Conservation (phyloP, 2,888 invertebrate species). For the Cheilosia pagana region DNA sequence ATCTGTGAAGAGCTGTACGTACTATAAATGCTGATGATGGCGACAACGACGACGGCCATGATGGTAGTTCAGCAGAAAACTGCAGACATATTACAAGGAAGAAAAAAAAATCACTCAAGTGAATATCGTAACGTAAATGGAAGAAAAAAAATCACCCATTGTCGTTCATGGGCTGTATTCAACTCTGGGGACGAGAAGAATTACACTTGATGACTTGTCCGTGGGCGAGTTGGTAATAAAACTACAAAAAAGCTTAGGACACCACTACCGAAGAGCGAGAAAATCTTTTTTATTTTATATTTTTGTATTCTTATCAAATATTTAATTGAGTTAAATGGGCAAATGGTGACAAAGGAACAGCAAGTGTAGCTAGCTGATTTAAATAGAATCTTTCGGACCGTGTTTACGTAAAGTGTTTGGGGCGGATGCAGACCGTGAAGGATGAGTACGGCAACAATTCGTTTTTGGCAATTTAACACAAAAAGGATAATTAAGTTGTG, state of each 20-base stretch:
- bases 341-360: not conserved
- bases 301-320: conserved; percentile 18
- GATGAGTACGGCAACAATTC: not conserved
- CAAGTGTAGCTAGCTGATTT: not conserved
- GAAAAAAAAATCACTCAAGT: conserved; percentile 20
- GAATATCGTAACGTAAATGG: conserved; percentile 53
- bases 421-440: not conserved
- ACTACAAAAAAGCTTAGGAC: conserved; percentile 14
- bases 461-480: not conserved
- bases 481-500: not conserved
- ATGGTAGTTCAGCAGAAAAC: conserved; percentile 17
- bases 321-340: conserved; percentile 8
- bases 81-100: conserved; percentile 29
- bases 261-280: not conserved
- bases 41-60: conserved; percentile 23
- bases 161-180: conserved; percentile 44
- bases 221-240: not conserved
- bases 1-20: conserved; percentile 14
- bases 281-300: not conserved
- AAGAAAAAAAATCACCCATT: conserved; percentile 44
- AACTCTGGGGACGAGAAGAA: conserved; percentile 7
- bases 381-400: not conserved
- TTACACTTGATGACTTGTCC: conserved; percentile 29
- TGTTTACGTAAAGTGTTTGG: not conserved
- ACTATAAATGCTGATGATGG: conserved; percentile 15